Percentiles rank a stretch among this genome's conserved stretches.
These are phyloP conservation scores for Brachycybe producta DNA, from an alignment of 2,888 invertebrate genomes.

Conservation along the genomic window DNA sequence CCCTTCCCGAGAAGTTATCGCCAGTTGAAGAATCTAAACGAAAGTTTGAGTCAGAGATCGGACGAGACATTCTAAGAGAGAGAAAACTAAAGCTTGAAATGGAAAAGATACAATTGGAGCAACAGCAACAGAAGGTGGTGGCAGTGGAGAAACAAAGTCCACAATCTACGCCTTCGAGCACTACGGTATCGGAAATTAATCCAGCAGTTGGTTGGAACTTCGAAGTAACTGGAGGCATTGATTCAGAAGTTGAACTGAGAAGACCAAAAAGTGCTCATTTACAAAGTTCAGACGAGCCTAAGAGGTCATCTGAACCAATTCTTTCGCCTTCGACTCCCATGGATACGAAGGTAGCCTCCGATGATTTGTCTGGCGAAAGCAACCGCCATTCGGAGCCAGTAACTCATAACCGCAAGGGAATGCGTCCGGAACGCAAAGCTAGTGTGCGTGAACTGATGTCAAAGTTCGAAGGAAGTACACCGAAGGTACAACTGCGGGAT, in stretches of 20 bases:
- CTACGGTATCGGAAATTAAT: not conserved
- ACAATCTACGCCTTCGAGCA: too few relatives aligned
- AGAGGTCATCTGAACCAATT: slow-evolving; percentile 20
- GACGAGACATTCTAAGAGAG: slow-evolving; percentile 38
- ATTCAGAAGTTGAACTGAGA: slow-evolving; percentile 11
- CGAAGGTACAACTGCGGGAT: not conserved
- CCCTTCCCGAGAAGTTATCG: slow-evolving; percentile 15
- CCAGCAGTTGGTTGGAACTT: not conserved
- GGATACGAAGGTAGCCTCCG: not conserved
- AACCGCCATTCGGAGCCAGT: slow-evolving; percentile 19
- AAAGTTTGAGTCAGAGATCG: slow-evolving; percentile 40
- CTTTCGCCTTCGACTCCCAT: not conserved
- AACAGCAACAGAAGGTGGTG: slow-evolving; percentile 14
- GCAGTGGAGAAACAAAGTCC: not conserved
- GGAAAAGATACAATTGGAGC: slow-evolving; percentile 26
- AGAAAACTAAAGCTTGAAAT: slow-evolving; percentile 37
- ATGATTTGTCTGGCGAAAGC: slow-evolving; percentile 4
- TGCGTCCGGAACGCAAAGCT: slow-evolving; percentile 23
- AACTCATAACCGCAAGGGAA: slow-evolving; percentile 8
- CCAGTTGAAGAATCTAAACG: slow-evolving; percentile 27
- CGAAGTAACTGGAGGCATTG: not conserved
- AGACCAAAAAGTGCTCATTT: not conserved
- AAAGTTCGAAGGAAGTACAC: slow-evolving; percentile 24
- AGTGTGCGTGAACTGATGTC: slow-evolving; percentile 26
- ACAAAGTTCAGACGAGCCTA: slow-evolving; percentile 8